These are phyloP conservation scores for Latheticus oryzae DNA, from an alignment of 2,888 invertebrate genomes.

Conservation along the genomic window DNA sequence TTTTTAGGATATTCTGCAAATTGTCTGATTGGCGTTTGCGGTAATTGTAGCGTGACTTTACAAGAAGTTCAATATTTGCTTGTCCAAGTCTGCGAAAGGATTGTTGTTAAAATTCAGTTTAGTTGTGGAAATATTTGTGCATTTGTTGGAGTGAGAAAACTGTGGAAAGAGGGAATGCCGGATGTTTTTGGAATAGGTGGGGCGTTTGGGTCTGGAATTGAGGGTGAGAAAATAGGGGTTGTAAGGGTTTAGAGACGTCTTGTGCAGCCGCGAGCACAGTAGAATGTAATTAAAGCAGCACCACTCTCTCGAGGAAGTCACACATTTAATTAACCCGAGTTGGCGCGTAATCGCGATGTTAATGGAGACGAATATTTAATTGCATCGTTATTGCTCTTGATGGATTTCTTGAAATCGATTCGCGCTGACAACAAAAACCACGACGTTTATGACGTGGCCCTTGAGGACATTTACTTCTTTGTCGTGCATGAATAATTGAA, in stretches of 20 bases:
- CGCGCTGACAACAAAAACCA: constrained; percentile 12
- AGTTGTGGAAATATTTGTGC: constrained; percentile 42
- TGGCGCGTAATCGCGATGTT: constrained; percentile 64
- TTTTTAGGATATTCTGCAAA: too few species aligned
- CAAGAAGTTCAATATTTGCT: constrained; percentile 23
- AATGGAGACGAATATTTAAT: constrained; percentile 65
- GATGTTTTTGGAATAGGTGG: constrained; percentile 47
- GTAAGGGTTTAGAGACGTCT: constrained; percentile 56
- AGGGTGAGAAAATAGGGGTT: constrained; percentile 47
- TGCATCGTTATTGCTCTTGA: constrained; percentile 59
- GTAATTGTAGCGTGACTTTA: too few species aligned
- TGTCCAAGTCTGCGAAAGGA: constrained; percentile 13
- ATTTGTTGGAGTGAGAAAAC: too few species aligned
- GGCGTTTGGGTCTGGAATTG: constrained; percentile 41
- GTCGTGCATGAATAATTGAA: too few species aligned
- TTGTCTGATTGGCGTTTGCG: too few species aligned
- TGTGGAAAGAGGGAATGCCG: constrained; percentile 50
- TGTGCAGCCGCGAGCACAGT: constrained; percentile 60
- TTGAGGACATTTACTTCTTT: too few species aligned
- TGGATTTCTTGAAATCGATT: constrained; percentile 48
- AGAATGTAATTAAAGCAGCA: constrained; percentile 63
- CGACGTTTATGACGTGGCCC: too few species aligned
- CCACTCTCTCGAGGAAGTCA: constrained; percentile 61
- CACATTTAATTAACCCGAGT: constrained; percentile 65
- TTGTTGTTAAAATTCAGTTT: constrained; percentile 36